Percentiles rank a stretch among this genome's conserved stretches.
Evolutionary conservation across 2,797 vertebrate genomes (phyloP).

Genomic region (Danionella dracula): DNA sequence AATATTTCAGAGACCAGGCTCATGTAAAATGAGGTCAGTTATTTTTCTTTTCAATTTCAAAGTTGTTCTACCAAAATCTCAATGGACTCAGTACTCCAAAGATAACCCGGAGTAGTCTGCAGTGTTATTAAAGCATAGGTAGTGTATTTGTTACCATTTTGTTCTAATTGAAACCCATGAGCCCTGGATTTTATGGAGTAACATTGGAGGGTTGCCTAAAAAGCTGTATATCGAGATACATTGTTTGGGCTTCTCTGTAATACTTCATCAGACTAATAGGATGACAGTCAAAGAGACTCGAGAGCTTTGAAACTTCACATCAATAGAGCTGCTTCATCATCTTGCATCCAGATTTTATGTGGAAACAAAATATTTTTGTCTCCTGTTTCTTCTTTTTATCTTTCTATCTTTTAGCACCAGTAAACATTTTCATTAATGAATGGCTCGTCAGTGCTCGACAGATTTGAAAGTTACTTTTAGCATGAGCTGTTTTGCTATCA

Average conservation of each 20-base stretch:
- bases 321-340: background rate
- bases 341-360: background rate
- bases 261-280: conserved; percentile 17
- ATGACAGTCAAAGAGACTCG: background rate
- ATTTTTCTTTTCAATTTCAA: background rate
- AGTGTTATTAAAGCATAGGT: background rate
- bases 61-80: background rate
- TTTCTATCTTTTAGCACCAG: background rate
- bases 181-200: background rate
- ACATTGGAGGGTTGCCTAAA: background rate
- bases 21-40: conserved; percentile 8
- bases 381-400: background rate
- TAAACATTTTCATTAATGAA: background rate
- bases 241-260: background rate
- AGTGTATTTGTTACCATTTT: conserved; percentile 3
- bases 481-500: background rate
- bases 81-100: background rate
- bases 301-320: conserved; percentile 9
- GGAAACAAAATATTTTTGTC: background rate
- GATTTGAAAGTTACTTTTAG: background rate
- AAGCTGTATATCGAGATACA: background rate
- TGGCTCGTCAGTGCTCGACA: background rate
- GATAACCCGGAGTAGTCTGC: background rate
- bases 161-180: conserved; percentile 1
- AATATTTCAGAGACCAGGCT: no score